phyloP scores from a whole-genome alignment of 2,888 invertebrate genomes.

The Hemithea aestivaria region DNA sequence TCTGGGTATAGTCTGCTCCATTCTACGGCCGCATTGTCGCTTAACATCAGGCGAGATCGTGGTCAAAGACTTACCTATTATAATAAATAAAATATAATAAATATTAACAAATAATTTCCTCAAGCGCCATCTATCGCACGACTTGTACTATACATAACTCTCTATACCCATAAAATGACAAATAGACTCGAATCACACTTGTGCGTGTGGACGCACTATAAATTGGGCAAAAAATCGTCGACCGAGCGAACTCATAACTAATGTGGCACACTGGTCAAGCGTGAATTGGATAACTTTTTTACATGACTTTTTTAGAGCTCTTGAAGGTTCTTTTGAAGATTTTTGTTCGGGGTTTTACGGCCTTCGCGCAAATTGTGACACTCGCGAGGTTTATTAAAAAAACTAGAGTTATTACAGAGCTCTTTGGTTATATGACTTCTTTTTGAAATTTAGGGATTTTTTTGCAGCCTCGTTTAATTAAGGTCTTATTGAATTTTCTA shows the following conservation, averaged over 20 bases:
- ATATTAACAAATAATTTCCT: conserved; percentile 11
- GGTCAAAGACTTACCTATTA: no score
- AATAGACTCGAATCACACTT: conserved; percentile 60
- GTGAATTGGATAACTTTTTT: conserved; percentile 5
- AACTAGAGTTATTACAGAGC: no score
- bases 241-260: conserved; percentile 38
- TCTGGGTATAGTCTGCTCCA: no score
- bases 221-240: conserved; percentile 49
- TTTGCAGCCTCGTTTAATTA: no score
- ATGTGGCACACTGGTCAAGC: conserved; percentile 23
- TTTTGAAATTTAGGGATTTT: no score
- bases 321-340: conserved; percentile 1
- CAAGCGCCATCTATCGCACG: conserved; percentile 11
- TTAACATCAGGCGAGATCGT: no score
- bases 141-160: conserved; percentile 7
- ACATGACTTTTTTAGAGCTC: background rate
- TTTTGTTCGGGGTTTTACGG: background rate
- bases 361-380: no score
- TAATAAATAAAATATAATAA: no score
- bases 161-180: conserved; percentile 48
- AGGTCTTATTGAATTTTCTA: no score
- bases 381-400: no score
- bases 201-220: conserved; percentile 63
- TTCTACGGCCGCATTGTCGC: no score
- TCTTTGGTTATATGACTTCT: no score